A percentile compares a stretch with the other conserved stretches of the same genome.
Evolutionary conservation across 2,797 vertebrate species (phyloP).

Genomic region (Anomalospiza imberbis): DNA sequence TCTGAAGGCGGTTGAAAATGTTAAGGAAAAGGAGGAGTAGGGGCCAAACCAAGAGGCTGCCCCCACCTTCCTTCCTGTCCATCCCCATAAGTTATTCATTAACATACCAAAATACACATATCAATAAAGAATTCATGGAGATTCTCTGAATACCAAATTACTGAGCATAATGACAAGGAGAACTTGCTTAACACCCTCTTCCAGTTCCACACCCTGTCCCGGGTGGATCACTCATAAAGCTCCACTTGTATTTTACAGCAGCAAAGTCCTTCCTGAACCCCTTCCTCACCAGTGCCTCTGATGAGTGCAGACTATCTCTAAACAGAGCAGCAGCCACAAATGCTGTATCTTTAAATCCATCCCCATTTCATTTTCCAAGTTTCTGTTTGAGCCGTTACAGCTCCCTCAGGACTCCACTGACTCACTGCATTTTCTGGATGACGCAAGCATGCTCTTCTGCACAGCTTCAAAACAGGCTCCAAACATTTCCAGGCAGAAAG

Average conservation of each 20-base stretch:
- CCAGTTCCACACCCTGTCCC: conserved; percentile 51
- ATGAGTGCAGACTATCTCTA: background rate
- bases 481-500: conserved; percentile 40
- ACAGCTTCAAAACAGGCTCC: conserved; percentile 66
- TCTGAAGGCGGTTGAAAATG: background rate
- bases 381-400: conserved; percentile 68
- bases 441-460: conserved; percentile 70
- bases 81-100: conserved; percentile 36
- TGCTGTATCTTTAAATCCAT: conserved; percentile 71
- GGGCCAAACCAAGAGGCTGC: background rate
- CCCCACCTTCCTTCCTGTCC: conserved; percentile 27
- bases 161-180: conserved; percentile 37
- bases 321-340: conserved; percentile 14
- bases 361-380: conserved; percentile 51
- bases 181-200: conserved; percentile 18
- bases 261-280: background rate
- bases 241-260: conserved; percentile 10
- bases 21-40: background rate
- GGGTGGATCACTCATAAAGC: background rate
- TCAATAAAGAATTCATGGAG: conserved; percentile 50
- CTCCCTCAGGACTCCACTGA: conserved; percentile 69
- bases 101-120: conserved; percentile 39
- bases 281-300: background rate
- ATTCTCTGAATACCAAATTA: conserved; percentile 63
- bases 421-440: conserved; percentile 71